phyloP scores from a whole-genome alignment of 2,888 invertebrate species.

The Eupithecia inturbata region DNA sequence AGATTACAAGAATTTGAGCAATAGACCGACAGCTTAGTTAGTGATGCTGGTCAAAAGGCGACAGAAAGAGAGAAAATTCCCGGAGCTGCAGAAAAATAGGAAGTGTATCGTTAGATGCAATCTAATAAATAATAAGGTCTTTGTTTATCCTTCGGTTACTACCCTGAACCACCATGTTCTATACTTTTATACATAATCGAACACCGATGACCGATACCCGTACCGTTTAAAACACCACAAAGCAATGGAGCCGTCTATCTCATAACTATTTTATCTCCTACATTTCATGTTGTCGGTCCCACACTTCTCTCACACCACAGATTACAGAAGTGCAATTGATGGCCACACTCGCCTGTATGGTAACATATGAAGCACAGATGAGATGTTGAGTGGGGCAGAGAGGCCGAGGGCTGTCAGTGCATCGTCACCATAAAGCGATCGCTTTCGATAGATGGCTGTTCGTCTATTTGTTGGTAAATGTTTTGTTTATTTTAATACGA shows the following conservation, averaged over 20 bases:
- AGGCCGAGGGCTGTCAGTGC: background rate
- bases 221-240: background rate
- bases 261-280: slow-evolving; percentile 9
- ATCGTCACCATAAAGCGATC: background rate
- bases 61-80: too few species aligned
- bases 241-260: slow-evolving; percentile 7
- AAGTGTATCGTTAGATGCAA: too few species aligned
- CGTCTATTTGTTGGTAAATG: background rate
- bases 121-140: too few species aligned
- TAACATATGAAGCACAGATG: slow-evolving; percentile 8
- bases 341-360: slow-evolving; percentile 1
- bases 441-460: background rate
- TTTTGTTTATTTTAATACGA: background rate
- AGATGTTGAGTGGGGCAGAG: slow-evolving; percentile 1
- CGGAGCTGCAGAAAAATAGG: too few species aligned
- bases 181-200: too few species aligned
- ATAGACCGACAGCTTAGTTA: too few species aligned
- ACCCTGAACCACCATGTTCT: too few species aligned
- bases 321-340: background rate
- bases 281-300: background rate
- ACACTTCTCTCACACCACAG: slow-evolving; percentile 10
- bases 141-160: too few species aligned
- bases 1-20: too few species aligned
- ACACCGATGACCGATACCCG: background rate
- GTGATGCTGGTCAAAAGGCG: too few species aligned